These are phyloP conservation scores for Sclerurus mexicanus DNA, from an alignment of 2,113 vertebrate species.

Conservation along the genomic window DNA sequence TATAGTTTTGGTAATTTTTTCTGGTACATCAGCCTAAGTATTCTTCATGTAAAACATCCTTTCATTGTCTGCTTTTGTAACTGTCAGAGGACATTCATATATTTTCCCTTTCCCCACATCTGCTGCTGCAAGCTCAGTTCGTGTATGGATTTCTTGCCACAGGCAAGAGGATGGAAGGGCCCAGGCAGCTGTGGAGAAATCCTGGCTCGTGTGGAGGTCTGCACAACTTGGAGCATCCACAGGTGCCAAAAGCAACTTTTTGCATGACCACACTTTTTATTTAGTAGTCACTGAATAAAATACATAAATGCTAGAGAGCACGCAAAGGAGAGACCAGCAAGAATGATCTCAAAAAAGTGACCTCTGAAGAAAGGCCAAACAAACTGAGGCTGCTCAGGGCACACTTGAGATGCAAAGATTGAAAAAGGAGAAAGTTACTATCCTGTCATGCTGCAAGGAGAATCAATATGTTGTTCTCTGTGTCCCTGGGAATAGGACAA, in stretches of 20 bases:
- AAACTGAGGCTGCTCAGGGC: neutral
- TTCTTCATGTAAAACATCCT: neutral
- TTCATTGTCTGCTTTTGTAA: neutral
- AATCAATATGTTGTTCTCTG: neutral
- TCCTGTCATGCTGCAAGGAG: neutral
- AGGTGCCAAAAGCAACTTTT: neutral
- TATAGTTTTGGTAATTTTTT: neutral
- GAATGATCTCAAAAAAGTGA: neutral
- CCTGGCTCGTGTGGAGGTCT: neutral
- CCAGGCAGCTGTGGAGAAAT: constrained; percentile 23
- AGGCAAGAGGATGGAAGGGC: neutral
- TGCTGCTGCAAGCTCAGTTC: neutral
- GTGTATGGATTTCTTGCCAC: neutral
- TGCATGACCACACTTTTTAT: neutral
- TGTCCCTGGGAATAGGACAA: neutral
- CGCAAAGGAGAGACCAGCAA: neutral
- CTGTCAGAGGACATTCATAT: neutral
- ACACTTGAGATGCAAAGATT: neutral
- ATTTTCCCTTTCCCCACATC: neutral
- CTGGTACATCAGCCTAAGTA: neutral
- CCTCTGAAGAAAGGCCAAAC: neutral
- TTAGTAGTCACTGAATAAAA: neutral
- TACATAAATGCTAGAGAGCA: neutral
- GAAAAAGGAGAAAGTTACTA: neutral
- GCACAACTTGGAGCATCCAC: neutral